Base-by-base conservation (phyloP, 2,888 invertebrate genomes). In the Drosophila nr. medialis region DNA sequence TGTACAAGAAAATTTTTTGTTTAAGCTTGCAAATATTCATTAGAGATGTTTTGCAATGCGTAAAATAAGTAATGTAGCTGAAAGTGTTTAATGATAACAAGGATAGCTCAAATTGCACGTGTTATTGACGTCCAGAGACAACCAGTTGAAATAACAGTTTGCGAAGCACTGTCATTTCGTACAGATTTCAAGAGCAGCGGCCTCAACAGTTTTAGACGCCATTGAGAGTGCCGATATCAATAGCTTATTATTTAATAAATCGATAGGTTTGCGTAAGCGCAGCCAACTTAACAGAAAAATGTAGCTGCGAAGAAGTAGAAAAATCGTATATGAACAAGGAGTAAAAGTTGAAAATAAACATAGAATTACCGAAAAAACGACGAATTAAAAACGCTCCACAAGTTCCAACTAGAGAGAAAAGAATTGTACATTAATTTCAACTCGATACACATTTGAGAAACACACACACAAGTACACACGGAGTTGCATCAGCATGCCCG, bases 401-500 rank as follows among this genome's bases (percentile, higher is more conserved):
- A 70, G 64, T 71, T 55, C 18, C 27, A 66, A 60, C 58, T 38
- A 56, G 11, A 49, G 56, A 70, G 49, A 67, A 30, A 34, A 73
- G 7, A 63, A 48, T 69, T 86, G 78, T 78, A 72, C 60, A 67
- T 64, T 69, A 60, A 70, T 53, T 62, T n/a, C 7, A 68, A 56
- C 48, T 56, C 45, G 27, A 53, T 69, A 58, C 45, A 72, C 53
- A 66, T 50, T 73, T 72, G 38, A 59, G 55, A 59, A 55, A 71
- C 8, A 79, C 56, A 76, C 61, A 72, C 69, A 70, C 53, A 4
- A 4, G 72, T 69, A 70, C 53, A 6, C 4, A 81, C 78, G 65
- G 49, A 76, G 68, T 89, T 89, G 85, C 88, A 85, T 87, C 85
- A 85, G 85, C 62, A 85, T 85, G 85, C 58, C 90, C 36, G 71